Evolutionary conservation across 2,797 vertebrate species (phyloP).

Genomic region (Phataginus tricuspis): DNA sequence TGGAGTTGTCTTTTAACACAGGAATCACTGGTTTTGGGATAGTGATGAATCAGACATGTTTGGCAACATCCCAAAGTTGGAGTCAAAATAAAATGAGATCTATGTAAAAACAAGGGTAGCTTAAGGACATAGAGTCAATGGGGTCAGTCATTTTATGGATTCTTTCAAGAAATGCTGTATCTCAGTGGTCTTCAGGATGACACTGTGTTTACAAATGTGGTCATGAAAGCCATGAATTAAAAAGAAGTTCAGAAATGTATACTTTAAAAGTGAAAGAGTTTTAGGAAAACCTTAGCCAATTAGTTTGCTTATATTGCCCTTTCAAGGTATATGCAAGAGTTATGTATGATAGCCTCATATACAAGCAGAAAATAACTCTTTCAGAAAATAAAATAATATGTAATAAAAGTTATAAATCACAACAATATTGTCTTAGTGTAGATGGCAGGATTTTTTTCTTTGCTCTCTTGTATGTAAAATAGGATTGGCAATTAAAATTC

Average conservation of each 20-base stretch:
- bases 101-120: neutral
- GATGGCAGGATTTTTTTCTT: neutral
- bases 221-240: neutral
- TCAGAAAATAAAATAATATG: neutral
- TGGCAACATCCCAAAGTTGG: neutral
- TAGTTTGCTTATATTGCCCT: neutral
- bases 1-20: neutral
- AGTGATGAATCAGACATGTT: neutral
- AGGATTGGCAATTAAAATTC: neutral
- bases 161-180: neutral
- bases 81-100: neutral
- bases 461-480: neutral
- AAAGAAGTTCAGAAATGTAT: neutral
- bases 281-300: neutral
- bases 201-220: neutral
- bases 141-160: neutral
- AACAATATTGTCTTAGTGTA: too few relatives aligned
- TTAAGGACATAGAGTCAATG: neutral
- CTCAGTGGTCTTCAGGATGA: neutral
- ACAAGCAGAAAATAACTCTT: neutral
- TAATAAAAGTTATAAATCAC: neutral
- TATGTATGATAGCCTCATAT: neutral
- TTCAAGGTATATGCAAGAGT: neutral
- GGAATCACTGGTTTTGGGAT: neutral
- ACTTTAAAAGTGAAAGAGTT: neutral